Conservation (phyloP, 2,888 invertebrate species). For the Ophraella communa region DNA sequence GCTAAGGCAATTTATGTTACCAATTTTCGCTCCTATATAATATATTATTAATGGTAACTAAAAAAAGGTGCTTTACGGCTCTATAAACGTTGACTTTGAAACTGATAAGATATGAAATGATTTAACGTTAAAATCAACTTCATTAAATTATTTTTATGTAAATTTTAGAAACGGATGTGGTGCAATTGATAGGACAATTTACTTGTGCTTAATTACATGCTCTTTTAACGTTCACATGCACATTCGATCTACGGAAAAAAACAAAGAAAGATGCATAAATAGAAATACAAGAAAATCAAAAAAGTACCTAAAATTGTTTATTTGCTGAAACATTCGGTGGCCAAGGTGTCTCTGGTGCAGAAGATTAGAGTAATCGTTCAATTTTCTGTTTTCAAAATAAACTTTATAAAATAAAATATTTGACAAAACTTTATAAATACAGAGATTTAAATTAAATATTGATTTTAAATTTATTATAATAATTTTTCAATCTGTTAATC, state of each 20-base stretch:
- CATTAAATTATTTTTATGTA: not conserved
- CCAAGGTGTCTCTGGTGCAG: conserved; percentile 58
- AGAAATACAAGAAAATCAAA: conserved; percentile 25
- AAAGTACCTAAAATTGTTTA: conserved; percentile 35
- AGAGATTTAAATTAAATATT: not conserved
- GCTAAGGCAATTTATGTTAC: too few species aligned
- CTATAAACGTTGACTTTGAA: too few species aligned
- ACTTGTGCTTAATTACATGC: conserved; percentile 11
- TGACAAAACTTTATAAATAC: not conserved
- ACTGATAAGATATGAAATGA: too few species aligned
- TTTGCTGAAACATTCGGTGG: conserved; percentile 52
- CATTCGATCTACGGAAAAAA: conserved; percentile 1
- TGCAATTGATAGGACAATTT: not conserved
- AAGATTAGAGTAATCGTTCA: conserved; percentile 29
- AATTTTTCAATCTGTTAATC: too few species aligned
- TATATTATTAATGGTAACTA: too few species aligned
- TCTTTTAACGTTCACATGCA: not conserved
- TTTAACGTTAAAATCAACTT: too few species aligned
- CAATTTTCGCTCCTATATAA: too few species aligned
- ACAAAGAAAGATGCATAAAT: conserved; percentile 8
- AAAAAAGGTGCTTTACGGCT: too few species aligned
- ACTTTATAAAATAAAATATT: not conserved
- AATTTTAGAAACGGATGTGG: not conserved
- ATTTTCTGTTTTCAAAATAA: conserved; percentile 47
- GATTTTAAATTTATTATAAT: too few species aligned